Evolutionary conservation across 2,113 vertebrate genomes (phyloP).

Genomic region (Gallinago media): DNA sequence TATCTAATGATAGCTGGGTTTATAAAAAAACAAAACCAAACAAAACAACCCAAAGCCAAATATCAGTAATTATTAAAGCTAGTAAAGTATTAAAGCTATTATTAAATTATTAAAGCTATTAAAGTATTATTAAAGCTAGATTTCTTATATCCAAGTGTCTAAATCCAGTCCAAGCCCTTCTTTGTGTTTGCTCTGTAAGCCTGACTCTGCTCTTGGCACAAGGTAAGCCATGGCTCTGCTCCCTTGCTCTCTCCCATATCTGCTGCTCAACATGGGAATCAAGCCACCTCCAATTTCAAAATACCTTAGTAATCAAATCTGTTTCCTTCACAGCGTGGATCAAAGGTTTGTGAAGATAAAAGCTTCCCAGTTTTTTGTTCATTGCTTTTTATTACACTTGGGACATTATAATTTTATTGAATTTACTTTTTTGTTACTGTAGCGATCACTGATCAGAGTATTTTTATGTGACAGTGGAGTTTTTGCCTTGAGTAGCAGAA

Average conservation of each 20-base stretch:
- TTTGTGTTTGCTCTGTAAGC: neutral
- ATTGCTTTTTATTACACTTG: constrained; percentile 53
- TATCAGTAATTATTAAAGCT: neutral
- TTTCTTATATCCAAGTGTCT: neutral
- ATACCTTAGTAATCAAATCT: constrained; percentile 3
- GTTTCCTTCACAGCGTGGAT: neutral
- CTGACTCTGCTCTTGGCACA: neutral
- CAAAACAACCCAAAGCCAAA: too few species aligned
- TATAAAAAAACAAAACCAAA: neutral
- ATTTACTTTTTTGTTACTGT: constrained; percentile 41
- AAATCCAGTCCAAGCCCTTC: neutral
- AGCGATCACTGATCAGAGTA: neutral
- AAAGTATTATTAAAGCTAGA: too few species aligned
- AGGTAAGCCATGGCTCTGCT: neutral
- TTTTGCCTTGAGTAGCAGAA: constrained; percentile 21
- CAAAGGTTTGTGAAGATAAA: constrained; percentile 40
- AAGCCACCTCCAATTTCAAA: neutral
- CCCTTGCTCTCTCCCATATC: neutral
- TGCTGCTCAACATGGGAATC: neutral
- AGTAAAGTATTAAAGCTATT: too few species aligned
- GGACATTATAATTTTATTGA: constrained; percentile 31
- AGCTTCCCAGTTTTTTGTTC: constrained; percentile 40
- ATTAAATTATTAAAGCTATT: too few species aligned
- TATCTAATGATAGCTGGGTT: neutral
- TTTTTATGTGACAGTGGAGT: constrained; percentile 10